Percentiles rank a stretch among this genome's conserved stretches.
Evolutionary conservation across 2,888 invertebrate genomes (phyloP).

Genomic region (Drosophila ustulata): DNA sequence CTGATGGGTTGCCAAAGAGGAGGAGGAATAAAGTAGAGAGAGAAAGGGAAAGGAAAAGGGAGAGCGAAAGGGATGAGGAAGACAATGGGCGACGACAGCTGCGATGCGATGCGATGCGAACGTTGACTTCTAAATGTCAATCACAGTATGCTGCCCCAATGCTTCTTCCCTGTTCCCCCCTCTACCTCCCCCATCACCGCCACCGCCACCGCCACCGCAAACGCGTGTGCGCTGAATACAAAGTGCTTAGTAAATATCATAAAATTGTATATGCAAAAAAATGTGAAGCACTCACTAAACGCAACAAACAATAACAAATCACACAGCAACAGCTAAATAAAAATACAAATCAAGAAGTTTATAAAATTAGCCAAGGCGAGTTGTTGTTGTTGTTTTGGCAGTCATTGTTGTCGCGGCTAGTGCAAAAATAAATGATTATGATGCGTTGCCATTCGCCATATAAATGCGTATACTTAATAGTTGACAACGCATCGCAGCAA

Average conservation of each 20-base stretch:
- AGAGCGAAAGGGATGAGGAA: conserved; percentile 23
- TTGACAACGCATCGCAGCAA: conserved; percentile 55
- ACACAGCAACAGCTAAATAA: conserved; percentile 24
- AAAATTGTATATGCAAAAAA: conserved; percentile 55
- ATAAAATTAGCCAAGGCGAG: conserved; percentile 75
- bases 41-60: not conserved
- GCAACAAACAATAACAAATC: conserved; percentile 64
- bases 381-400: conserved; percentile 21
- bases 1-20: not conserved
- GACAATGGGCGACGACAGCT: conserved; percentile 60
- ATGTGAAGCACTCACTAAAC: conserved; percentile 54
- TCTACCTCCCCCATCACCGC: not conserved
- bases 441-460: conserved; percentile 63
- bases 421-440: conserved; percentile 80
- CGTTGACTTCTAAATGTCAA: conserved; percentile 79
- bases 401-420: conserved; percentile 51
- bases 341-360: conserved; percentile 65
- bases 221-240: conserved; percentile 64
- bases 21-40: not conserved
- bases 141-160: conserved; percentile 49
- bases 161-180: not conserved
- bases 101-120: conserved; percentile 56
- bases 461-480: conserved; percentile 57
- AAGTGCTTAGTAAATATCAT: conserved; percentile 73
- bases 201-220: not conserved